Evolutionary conservation across 2,797 vertebrate species (phyloP).

Genomic region (Amazona ochrocephala): DNA sequence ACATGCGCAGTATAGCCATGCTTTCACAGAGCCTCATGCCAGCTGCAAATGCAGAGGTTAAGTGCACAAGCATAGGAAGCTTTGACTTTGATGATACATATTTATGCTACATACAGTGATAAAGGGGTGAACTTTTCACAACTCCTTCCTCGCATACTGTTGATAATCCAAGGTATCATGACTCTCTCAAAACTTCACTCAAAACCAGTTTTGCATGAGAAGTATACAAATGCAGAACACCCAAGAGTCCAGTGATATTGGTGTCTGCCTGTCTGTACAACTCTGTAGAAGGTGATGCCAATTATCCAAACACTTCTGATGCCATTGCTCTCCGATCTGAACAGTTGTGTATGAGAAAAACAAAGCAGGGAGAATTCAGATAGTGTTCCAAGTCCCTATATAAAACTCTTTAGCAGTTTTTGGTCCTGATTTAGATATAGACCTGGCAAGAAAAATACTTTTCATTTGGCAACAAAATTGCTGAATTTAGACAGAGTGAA

Average conservation of each 20-base stretch:
- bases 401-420: neutral
- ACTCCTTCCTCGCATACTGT: neutral
- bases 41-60: neutral
- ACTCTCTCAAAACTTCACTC: neutral
- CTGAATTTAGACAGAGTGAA: neutral
- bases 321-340: neutral
- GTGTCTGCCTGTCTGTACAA: neutral
- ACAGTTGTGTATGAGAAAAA: neutral
- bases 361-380: neutral
- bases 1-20: fast-evolving
- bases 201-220: neutral
- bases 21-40: neutral
- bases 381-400: neutral
- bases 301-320: neutral
- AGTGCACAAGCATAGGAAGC: neutral
- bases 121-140: neutral
- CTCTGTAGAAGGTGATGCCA: neutral
- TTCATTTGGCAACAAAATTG: neutral
- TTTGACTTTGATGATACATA: neutral
- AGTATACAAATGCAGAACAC: neutral
- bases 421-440: neutral
- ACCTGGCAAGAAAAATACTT: neutral
- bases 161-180: neutral
- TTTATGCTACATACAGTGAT: fast-evolving
- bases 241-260: neutral